These are phyloP conservation scores for Elysia crispata DNA, from an alignment of 2,888 invertebrate genomes.

Conservation along the genomic window DNA sequence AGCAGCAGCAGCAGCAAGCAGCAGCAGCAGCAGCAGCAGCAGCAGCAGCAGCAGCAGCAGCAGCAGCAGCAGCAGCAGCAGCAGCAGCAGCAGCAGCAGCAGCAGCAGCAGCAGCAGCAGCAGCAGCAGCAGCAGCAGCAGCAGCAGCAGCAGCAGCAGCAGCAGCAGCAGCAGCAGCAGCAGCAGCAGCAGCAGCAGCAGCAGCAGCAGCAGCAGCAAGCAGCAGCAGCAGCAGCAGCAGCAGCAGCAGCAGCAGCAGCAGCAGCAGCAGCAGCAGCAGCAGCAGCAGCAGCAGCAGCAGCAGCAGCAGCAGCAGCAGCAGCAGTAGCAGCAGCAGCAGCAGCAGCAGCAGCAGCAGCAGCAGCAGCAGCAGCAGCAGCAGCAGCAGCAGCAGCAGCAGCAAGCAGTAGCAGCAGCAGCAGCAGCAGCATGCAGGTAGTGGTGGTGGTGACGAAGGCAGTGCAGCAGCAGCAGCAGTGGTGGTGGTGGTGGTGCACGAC, in stretches of 20 bases:
- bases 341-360: slow-evolving; percentile 9
- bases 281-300: slow-evolving; percentile 9
- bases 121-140: slow-evolving; percentile 9
- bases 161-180: slow-evolving; percentile 9
- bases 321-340: slow-evolving; percentile 1
- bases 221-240: slow-evolving; percentile 2
- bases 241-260: slow-evolving; percentile 1
- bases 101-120: slow-evolving; percentile 9
- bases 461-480: slow-evolving; percentile 2
- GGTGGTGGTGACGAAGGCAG: neutral
- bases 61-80: slow-evolving; percentile 4
- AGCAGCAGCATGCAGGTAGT: too few relatives aligned
- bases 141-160: slow-evolving; percentile 9
- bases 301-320: slow-evolving; percentile 9
- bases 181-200: slow-evolving; percentile 9
- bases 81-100: neutral
- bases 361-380: slow-evolving; percentile 9
- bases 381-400: too few relatives aligned
- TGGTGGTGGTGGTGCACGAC: too few relatives aligned
- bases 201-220: slow-evolving; percentile 9
- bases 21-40: too few relatives aligned
- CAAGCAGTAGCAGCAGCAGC: too few relatives aligned
- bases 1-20: too few relatives aligned
- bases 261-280: slow-evolving; percentile 9
- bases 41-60: too few relatives aligned